These are phyloP conservation scores for Apolygus lucorum DNA, from an alignment of 1,140 invertebrate genomes.

Conservation along the genomic window DNA sequence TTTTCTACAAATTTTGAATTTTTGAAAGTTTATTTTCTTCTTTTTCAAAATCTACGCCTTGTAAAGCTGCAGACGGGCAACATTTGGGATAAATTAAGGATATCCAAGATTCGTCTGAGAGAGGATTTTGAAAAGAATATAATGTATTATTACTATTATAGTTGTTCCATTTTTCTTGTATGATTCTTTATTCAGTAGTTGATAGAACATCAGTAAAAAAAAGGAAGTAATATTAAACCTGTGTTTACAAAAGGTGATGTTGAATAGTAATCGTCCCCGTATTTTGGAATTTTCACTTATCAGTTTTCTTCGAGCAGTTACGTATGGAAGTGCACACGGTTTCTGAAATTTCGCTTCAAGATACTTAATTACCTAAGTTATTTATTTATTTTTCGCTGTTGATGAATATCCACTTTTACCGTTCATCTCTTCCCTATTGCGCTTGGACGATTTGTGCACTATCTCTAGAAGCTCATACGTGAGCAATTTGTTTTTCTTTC, in stretches of 20 bases:
- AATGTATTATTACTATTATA: constrained; percentile 23
- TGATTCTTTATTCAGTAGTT: constrained; percentile 25
- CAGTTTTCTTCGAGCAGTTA: not conserved
- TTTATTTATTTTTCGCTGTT: not conserved
- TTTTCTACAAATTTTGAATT: not conserved
- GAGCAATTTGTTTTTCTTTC: too few relatives aligned
- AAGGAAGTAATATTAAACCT: not conserved
- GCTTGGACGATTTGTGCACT: not conserved
- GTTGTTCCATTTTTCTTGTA: constrained; percentile 23
- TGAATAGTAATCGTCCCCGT: not conserved
- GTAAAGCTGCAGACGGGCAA: constrained; percentile 29
- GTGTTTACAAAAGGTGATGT: constrained; percentile 16
- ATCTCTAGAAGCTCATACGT: too few relatives aligned
- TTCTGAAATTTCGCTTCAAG: too few relatives aligned
- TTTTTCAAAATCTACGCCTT: constrained; percentile 24
- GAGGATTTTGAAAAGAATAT: constrained; percentile 29
- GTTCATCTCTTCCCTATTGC: not conserved
- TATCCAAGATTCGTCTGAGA: constrained; percentile 28
- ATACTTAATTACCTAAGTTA: not conserved
- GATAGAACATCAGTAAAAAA: not conserved
- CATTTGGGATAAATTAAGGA: constrained; percentile 22
- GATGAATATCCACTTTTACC: not conserved
- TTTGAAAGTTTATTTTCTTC: constrained; percentile 6
- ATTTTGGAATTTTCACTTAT: not conserved
- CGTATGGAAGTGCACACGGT: not conserved